Base-by-base conservation (phyloP, 1,140 invertebrate genomes). In the Pentalonia nigronervosa region DNA sequence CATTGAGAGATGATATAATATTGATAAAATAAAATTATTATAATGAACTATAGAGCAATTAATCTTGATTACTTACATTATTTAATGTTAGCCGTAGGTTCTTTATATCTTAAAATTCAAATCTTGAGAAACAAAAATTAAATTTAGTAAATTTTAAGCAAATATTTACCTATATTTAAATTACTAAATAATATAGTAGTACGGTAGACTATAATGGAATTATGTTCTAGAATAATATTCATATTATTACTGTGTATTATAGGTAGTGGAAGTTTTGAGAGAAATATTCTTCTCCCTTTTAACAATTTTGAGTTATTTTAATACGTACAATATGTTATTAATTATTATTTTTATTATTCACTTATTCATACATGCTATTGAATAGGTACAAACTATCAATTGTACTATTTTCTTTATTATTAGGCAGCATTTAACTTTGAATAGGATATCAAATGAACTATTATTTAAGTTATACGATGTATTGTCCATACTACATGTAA, bases 401-500 rank as follows among this genome's bases (percentile, higher is more conserved):
- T 76, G 60, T 76, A 67, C 60, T 7, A 14, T 34, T 76, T 76
- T 30, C 60, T 67, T 60, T 76, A 67, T 67, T 67, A 67, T 67
- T 11, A 41, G 41, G 41, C 4, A 67, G n/a, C 30, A 67, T 67
- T 30, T 67, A 76, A 34, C n/a, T n/a, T 76, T 76, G 60, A 76
- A 76, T 67, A 76, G 60, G n/a, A 76, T 76, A 76, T 76, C 30
- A 76, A 76, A 76, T 76, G 30, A 76, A 76, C n/a, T 17, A 76
- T 76, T 76, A 76, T 76, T 76, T 76, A n/a, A 76, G n/a, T 76
- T 76, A 76, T 76, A n/a, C 60, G 60, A 67, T n/a, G 30, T n/a
- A 67, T 67, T 67, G 60, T 76, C 14, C 14, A n/a, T 76, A 30
- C 4, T 11, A 0, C n/a, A 76, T 67, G 30, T 67, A 67, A 76